Percentiles rank a stretch among this genome's conserved stretches.
Evolutionary conservation across 2,888 invertebrate genomes (phyloP).

Genomic region (Andrena bicolor): DNA sequence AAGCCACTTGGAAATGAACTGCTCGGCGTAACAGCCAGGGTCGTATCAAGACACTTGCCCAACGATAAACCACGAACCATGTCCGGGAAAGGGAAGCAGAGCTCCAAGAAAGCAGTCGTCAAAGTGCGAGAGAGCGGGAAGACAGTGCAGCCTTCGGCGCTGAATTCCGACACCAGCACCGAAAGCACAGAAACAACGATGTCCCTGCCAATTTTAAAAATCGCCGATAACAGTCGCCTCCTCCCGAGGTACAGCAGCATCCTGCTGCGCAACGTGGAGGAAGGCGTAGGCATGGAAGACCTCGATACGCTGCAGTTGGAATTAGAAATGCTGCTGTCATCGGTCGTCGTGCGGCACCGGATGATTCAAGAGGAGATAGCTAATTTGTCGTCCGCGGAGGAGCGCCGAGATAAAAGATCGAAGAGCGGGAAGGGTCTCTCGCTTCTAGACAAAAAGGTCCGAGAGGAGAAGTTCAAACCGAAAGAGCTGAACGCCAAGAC

Average conservation of each 20-base stretch:
- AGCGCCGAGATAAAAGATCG: slow-evolving; percentile 86
- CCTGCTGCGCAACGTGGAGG: slow-evolving; percentile 89
- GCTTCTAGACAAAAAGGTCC: slow-evolving; percentile 79
- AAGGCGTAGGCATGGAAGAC: slow-evolving; percentile 94
- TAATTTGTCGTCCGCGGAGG: slow-evolving; percentile 88
- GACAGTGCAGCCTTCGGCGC: slow-evolving; percentile 72
- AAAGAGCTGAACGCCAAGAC: slow-evolving; percentile 80
- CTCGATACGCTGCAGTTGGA: slow-evolving; percentile 95
- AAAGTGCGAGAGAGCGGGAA: slow-evolving; percentile 80
- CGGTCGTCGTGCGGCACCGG: slow-evolving; percentile 92
- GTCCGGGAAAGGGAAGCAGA: slow-evolving; percentile 84
- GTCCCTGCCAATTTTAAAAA: slow-evolving; percentile 88
- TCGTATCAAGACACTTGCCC: not conserved
- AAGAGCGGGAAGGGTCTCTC: slow-evolving; percentile 82
- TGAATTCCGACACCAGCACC: slow-evolving; percentile 76
- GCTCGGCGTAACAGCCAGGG: slow-evolving; percentile 1
- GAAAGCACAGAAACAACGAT: slow-evolving; percentile 78
- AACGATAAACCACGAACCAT: slow-evolving; percentile 58
- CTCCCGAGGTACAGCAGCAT: slow-evolving; percentile 88
- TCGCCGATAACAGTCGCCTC: slow-evolving; percentile 89
- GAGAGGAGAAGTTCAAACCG: slow-evolving; percentile 80
- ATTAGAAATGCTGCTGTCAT: slow-evolving; percentile 93
- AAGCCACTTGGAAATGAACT: slow-evolving; percentile 26
- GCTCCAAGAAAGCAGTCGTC: slow-evolving; percentile 80
- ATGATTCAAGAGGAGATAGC: slow-evolving; percentile 92